Evolutionary conservation across 2,888 invertebrate species (phyloP), one percentile per base, ranked within the genome.

Genomic region (Troglohyphantes excavatus): DNA sequence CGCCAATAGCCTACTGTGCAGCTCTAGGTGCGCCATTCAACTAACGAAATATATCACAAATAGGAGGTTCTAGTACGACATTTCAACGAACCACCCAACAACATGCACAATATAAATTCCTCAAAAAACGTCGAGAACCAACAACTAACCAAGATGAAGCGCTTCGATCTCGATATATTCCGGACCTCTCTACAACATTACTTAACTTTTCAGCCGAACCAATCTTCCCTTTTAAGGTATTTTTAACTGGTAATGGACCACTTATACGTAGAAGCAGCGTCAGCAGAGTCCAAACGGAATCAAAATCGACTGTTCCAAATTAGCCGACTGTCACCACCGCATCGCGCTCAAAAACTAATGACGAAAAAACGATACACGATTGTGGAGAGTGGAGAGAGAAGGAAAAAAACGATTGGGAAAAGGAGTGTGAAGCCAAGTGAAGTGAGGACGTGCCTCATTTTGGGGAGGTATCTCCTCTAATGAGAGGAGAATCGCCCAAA

Each of bases 401-500:
- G 21, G 39, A 43, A n/a, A 78, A 75, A 73, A 73, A 78, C 29
- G 75, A 19, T 13, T 27, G 26, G 13, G 46, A 59, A 26, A n/a
- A 68, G 26, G 53, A 3, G 29, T 23, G 29, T 7, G 43, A 13
- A 11, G 19, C 68, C 5, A 17, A 29, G 13, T 78, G 79, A 26
- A 33, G 39, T 33, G 81, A 72, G 70, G 39, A 72, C 72, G 82
- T 72, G 70, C 72, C 72, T 72, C 82, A 61, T 72, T 33, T 26
- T 19, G 5, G 46, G 79, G 70, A 72, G 82, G 67, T 70, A 39
- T 21, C 61, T 65, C n/a, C n/a, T 27, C 68, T 88, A 88, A 88
- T 88, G 86, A 90, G 85, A 21, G 46, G 27, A 65, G 76, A 68
- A 72, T 83, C 72, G 70, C 21, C 65, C 67, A 65, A 90, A 90